These are phyloP conservation scores for Ciconia maguari DNA, from an alignment of 2,113 vertebrate genomes.

Conservation along the genomic window DNA sequence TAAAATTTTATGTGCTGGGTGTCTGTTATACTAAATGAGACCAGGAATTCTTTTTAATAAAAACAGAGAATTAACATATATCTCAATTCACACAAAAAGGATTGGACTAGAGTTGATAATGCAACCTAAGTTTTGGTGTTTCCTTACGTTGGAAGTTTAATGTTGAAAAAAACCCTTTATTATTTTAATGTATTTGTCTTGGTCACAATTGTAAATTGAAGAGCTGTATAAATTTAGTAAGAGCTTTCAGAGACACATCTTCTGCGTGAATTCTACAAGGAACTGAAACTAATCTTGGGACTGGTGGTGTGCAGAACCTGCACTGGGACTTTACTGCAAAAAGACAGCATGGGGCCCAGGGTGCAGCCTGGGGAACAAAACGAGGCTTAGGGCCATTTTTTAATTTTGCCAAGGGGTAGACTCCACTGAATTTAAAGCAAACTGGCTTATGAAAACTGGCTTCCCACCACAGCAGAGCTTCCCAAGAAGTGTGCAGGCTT, in stretches of 20 bases:
- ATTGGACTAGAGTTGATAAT: neutral
- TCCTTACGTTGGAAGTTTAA: neutral
- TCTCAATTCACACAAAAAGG: neutral
- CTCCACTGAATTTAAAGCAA: neutral
- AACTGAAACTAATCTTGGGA: neutral
- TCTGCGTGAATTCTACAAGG: neutral
- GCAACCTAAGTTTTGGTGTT: neutral
- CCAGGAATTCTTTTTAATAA: neutral
- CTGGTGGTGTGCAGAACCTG: neutral
- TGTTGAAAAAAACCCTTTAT: neutral
- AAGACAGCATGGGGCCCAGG: neutral
- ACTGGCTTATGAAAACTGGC: neutral
- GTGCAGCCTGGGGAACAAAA: neutral
- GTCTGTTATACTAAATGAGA: neutral
- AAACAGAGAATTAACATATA: neutral
- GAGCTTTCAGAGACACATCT: neutral
- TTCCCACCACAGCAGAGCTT: neutral
- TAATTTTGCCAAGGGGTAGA: neutral
- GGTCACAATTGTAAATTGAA: neutral
- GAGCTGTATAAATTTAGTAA: neutral
- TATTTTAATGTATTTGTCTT: neutral
- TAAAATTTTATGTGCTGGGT: neutral
- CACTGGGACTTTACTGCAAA: neutral
- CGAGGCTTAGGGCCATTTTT: accelerated
- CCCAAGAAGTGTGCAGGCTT: neutral